Conservation (phyloP, 2,888 invertebrate genomes). For the Andrena camellia region DNA sequence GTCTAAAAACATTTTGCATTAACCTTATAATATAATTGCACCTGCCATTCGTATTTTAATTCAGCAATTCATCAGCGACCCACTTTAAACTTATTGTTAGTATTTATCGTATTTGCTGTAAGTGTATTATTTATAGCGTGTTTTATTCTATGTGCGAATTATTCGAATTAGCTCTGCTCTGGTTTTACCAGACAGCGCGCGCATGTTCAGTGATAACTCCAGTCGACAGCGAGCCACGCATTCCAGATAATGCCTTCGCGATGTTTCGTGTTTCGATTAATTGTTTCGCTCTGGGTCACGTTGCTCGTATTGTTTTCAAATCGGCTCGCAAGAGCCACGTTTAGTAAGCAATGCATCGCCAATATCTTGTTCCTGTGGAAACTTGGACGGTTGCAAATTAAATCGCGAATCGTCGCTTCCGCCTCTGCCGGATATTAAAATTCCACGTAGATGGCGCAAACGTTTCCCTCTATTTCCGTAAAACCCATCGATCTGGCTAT, state of each 20-base stretch:
- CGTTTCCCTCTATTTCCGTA: not conserved
- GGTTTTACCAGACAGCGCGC: constrained; percentile 20
- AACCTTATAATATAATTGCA: no score
- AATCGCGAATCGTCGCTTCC: constrained; percentile 21
- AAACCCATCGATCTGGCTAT: constrained; percentile 2
- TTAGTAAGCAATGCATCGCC: not conserved
- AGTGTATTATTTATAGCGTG: no score
- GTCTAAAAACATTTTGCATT: no score
- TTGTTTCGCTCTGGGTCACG: constrained; percentile 20
- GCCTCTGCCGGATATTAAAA: constrained; percentile 25
- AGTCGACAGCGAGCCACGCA: constrained; percentile 3
- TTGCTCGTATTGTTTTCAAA: constrained; percentile 36
- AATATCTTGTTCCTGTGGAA: constrained; percentile 23
- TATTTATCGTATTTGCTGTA: no score
- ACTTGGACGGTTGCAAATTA: constrained; percentile 23
- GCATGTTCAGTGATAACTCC: constrained; percentile 1
- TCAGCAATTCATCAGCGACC: no score
- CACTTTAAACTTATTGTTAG: no score
- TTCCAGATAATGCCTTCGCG: constrained; percentile 12
- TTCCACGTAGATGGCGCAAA: not conserved
- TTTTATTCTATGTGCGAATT: not conserved
- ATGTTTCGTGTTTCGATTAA: constrained; percentile 53
- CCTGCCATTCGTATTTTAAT: no score
- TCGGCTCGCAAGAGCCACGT: constrained; percentile 5
- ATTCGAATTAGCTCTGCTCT: not conserved